Evolutionary conservation across 2,888 invertebrate species (phyloP).

Genomic region (Lasioglossum pauxillum): DNA sequence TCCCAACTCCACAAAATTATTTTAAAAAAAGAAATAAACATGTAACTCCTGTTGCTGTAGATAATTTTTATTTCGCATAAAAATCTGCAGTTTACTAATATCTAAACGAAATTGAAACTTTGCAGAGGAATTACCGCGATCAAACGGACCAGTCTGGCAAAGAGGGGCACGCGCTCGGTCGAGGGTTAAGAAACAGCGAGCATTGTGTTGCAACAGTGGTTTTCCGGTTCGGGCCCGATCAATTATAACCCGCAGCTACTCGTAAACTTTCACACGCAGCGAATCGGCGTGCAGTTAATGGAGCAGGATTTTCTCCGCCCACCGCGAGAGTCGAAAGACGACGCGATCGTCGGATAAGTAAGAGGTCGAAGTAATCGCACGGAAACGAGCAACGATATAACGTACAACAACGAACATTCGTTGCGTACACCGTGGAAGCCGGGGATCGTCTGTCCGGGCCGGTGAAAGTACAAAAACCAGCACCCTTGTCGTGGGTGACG

Average conservation of each 20-base stretch:
- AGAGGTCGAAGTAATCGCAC: conserved; percentile 30
- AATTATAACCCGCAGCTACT: conserved; percentile 3
- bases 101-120: background rate
- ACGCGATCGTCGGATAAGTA: conserved; percentile 25
- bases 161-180: background rate
- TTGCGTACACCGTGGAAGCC: conserved; percentile 39
- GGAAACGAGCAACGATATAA: conserved; percentile 42
- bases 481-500: conserved; percentile 80
- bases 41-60: no score
- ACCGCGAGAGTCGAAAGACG: background rate
- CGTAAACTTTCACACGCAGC: conserved; percentile 12
- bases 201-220: background rate
- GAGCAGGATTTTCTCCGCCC: background rate
- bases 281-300: background rate
- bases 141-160: background rate
- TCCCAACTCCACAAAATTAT: background rate
- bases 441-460: conserved; percentile 47
- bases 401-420: background rate
- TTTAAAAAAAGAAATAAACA: background rate
- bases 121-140: background rate
- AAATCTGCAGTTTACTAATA: no score
- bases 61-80: no score
- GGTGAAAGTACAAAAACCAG: conserved; percentile 71
- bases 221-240: background rate
- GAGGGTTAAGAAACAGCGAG: background rate